Percentiles rank a stretch among this genome's conserved stretches.
phyloP scores from a whole-genome alignment of 2,797 vertebrate species.

The Brotogeris chrysoptera region DNA sequence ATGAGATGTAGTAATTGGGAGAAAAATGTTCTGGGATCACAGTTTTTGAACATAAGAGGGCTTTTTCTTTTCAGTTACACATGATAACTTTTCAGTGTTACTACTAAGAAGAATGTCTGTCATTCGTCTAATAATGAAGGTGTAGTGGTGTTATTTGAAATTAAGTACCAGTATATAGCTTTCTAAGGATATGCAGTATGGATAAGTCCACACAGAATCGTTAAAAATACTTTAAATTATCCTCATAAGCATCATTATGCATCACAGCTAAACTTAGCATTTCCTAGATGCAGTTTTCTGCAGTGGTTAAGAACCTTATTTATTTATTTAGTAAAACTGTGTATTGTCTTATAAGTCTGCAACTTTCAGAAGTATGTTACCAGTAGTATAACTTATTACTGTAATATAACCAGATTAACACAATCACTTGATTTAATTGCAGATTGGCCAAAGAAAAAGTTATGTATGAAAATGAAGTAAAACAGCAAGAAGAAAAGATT shows the following conservation, averaged over 20 bases:
- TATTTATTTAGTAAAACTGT: background rate
- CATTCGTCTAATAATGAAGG: background rate
- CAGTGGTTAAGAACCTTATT: background rate
- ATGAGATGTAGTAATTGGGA: background rate
- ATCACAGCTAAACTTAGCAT: background rate
- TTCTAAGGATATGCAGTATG: background rate
- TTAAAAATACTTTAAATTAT: background rate
- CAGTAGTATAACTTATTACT: background rate
- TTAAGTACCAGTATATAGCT: background rate
- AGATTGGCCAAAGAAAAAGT: conserved; percentile 92
- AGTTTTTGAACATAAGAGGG: background rate
- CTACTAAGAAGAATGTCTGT: background rate
- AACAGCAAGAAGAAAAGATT: conserved; percentile 91
- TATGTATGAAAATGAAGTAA: conserved; percentile 89
- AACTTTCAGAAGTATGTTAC: background rate
- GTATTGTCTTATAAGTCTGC: background rate
- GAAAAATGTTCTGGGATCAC: background rate
- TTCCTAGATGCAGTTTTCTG: background rate
- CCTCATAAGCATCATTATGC: background rate
- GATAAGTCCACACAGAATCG: background rate
- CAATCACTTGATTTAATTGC: conserved; percentile 58
- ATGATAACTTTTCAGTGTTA: background rate
- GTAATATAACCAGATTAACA: conserved; percentile 11
- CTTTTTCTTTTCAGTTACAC: background rate
- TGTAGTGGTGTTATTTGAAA: background rate